Evolutionary conservation across 2,888 invertebrate species (phyloP), one percentile per base, ranked within the genome.

Genomic region (Tipula unca): DNA sequence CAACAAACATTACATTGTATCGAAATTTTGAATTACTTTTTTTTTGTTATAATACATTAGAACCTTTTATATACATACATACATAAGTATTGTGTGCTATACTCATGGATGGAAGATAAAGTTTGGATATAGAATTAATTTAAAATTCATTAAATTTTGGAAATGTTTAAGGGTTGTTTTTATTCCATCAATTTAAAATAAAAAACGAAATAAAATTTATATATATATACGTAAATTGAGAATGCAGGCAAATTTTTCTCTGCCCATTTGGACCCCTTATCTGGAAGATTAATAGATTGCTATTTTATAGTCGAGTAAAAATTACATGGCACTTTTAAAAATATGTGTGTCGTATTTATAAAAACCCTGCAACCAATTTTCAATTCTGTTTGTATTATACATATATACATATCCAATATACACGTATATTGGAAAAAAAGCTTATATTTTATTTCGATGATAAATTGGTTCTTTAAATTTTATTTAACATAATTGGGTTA

Each of bases 121-220:
- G 17, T 69, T 69, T 69, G 69, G 69, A 69, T 69, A n/a, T n/a
- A 69, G 25, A 69, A 69, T 69, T 69, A 69, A 69, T 69, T 69
- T 69, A 69, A 69, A 69, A 69, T 69, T 69, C 69, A 69, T 69
- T 69, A 69, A 69, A 69, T 69, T 69, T 69, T 69, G 3, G 25
- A 69, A 69, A 69, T 69, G 69, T 69, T 69, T 69, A 69, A 69
- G 69, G 69, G 69, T 69, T 69, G 69, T 25, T 69, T 48, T 69
- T 69, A 69, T 69, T 69, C 10, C 69, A 69, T 69, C 69, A 69
- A 69, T 69, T 69, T 69, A 25, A 25, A 69, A 25, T 25, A 69
- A 25, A 54, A 69, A 54, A 69, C 3, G 3, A 48, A 48, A 48
- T 48, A 48, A 48, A 48, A 48, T 48, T 48, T 17, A 69, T 25